Base-by-base conservation (phyloP, 2,113 vertebrate species). In the Megaceryle torquata region DNA sequence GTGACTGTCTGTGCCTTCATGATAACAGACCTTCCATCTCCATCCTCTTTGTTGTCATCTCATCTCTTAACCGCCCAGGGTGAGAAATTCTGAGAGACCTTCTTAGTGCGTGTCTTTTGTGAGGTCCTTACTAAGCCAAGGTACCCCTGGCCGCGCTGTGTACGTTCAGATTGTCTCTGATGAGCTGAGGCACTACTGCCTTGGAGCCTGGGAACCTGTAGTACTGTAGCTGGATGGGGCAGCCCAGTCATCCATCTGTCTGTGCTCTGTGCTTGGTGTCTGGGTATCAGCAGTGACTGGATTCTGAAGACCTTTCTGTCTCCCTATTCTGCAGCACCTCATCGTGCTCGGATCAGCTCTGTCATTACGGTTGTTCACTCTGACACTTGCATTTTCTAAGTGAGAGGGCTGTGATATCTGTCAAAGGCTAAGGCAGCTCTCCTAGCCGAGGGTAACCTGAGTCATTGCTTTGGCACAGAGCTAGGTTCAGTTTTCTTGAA, bases 261-360 rank as follows among this genome's bases (percentile, higher is more conserved):
- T 29, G 20, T 50, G n/a, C 78, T 44, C 51, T 7, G 37, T 29
- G 43, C 83, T 37, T 9, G 63, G 26, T 15, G 7, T 8, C 37
- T 25, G 54, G 31, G 43, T 35, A 1, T 6, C 35, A 1, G 7
- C 12, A 53, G 1, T 31, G 79, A 2, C 41, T 48, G 67, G 48
- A 2, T 12, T 1, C 41, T 7, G 16, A 21, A 56, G n/a, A 7
- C 13, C 43, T 35, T 43, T 57, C 37, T 7, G 13, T 6, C 48
- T 43, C n/a, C 18, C 17, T 43, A 0, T 24, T 26, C 60, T 37
- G 14, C 63, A n/a, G 41, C 79, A 15, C 16, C 67, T 78, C 5
- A 1, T 22, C 4, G 44, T 8, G 35, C 70, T 68, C 9, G 0
- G 0, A 22, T 17, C 51, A 24, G 17, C 82, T 21, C n/a, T 0